phyloP scores from a whole-genome alignment of 2,113 vertebrate genomes.

The Rhabdornis inornatus region DNA sequence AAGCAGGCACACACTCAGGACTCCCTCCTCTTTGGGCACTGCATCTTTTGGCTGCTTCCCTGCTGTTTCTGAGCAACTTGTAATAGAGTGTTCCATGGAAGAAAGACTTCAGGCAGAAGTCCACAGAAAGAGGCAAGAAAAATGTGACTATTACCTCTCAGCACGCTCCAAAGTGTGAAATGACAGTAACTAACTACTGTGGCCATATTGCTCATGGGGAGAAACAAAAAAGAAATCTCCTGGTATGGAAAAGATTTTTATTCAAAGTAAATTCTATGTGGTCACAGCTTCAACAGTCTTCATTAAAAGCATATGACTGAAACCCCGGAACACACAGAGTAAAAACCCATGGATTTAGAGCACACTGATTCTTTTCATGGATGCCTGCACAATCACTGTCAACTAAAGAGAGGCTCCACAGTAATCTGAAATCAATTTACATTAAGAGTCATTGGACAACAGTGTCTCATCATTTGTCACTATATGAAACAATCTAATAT shows the following conservation, averaged over 20 bases:
- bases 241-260: not conserved
- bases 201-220: not conserved
- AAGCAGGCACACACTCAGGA: not conserved
- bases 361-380: slow-evolving; percentile 4
- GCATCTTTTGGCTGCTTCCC: not conserved
- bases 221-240: not conserved
- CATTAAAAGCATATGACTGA: not conserved
- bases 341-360: not conserved
- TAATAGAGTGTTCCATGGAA: not conserved
- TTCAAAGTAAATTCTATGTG: not conserved
- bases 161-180: not conserved
- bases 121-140: not conserved
- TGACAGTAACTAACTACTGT: not conserved
- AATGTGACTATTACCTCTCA: not conserved
- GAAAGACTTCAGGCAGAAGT: not conserved
- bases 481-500: slow-evolving; percentile 46
- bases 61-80: not conserved
- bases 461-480: not conserved
- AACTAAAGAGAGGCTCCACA: not conserved
- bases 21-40: not conserved
- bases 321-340: not conserved
- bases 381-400: not conserved
- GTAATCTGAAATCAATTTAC: slow-evolving; percentile 61
- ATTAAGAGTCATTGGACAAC: slow-evolving; percentile 7
- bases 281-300: not conserved